These are phyloP conservation scores for Podabrus alpinus DNA, from an alignment of 2,888 invertebrate genomes.

Conservation along the genomic window DNA sequence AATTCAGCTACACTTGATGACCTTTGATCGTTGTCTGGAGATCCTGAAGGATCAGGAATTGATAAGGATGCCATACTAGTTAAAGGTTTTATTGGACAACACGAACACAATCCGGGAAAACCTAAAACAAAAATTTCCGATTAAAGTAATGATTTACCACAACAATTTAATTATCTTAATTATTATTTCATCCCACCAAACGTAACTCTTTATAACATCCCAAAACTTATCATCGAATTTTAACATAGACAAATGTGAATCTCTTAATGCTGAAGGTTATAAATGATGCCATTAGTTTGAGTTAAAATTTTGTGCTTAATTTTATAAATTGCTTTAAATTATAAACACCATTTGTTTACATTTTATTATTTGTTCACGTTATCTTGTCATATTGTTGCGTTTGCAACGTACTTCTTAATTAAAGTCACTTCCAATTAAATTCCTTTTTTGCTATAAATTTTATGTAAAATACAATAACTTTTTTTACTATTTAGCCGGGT, in stretches of 20 bases:
- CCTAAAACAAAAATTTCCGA: constrained; percentile 55
- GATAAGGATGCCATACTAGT: constrained; percentile 42
- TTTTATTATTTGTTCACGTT: constrained; percentile 7
- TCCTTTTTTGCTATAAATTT: background rate
- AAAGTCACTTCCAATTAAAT: background rate
- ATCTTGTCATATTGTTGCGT: background rate
- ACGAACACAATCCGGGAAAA: constrained; percentile 79
- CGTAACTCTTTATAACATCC: constrained; percentile 3
- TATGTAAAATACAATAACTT: background rate
- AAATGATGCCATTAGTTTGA: constrained; percentile 9
- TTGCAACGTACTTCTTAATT: background rate
- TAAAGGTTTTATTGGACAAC: constrained; percentile 73
- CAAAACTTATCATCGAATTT: constrained; percentile 5
- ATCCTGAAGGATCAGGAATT: constrained; percentile 34
- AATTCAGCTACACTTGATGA: constrained; percentile 90
- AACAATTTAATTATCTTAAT: background rate
- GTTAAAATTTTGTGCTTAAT: constrained; percentile 14
- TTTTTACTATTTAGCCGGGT: background rate
- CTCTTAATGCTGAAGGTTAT: constrained; percentile 12
- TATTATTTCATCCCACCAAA: background rate
- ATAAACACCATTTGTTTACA: constrained; percentile 5
- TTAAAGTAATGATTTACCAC: background rate
- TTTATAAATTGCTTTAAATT: constrained; percentile 10
- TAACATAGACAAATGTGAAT: constrained; percentile 10
- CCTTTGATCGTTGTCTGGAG: constrained; percentile 65